Percentiles rank a stretch among this genome's conserved stretches.
Evolutionary conservation across 2,113 vertebrate genomes (phyloP).

Genomic region (Dermatemys mawii): DNA sequence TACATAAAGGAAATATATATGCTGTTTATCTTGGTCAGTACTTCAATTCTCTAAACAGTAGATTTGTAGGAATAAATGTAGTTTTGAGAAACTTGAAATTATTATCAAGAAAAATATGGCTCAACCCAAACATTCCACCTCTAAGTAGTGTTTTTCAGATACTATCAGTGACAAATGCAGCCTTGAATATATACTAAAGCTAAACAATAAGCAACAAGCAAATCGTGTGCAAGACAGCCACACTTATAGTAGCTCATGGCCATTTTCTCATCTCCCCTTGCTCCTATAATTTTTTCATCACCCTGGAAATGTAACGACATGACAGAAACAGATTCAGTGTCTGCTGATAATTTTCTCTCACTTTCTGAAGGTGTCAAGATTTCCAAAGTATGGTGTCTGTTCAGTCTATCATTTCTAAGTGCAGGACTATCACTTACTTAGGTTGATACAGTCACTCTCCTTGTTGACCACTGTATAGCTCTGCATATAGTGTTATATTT

Average conservation of each 20-base stretch:
- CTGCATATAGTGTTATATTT: not conserved
- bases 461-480: not conserved
- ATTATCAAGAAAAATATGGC: not conserved
- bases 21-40: not conserved
- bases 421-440: not conserved
- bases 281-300: not conserved
- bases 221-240: not conserved
- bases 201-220: slow-evolving; percentile 23
- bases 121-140: not conserved
- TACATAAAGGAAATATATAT: not conserved
- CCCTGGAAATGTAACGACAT: not conserved
- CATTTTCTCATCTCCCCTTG: not conserved
- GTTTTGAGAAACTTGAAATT: not conserved
- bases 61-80: not conserved
- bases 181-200: slow-evolving; percentile 34
- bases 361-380: not conserved
- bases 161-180: not conserved
- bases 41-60: not conserved
- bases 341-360: not conserved
- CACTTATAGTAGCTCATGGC: not conserved
- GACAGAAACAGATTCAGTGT: not conserved
- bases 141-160: not conserved
- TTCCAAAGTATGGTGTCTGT: not conserved
- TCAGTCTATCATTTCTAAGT: not conserved
- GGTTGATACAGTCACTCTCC: not conserved